Evolutionary conservation across 64 coral and sea anemone genomes (phyloP), one percentile per base, ranked within the genome.

Genomic region (Stichodactyla mertensii): DNA sequence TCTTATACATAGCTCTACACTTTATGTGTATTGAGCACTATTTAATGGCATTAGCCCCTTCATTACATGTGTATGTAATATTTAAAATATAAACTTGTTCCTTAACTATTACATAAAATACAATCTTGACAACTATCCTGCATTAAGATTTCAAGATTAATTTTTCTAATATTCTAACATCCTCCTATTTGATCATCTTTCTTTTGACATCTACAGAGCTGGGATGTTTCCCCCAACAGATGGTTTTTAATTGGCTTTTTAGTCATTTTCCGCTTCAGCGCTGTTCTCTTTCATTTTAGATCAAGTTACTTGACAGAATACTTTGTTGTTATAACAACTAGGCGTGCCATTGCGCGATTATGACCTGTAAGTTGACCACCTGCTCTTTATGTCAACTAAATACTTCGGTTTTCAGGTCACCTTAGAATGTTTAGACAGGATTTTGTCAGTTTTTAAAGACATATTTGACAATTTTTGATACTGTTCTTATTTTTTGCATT

Each of bases 301-400:
- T 58, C 14, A 15, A 27, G 24, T 12, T 31, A 28, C 69, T 31
- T 13, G 23, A 10, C 69, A 12, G 10, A 31, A 74, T 31, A 11
- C 1, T 74, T 74, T 74, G 11, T 74, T 31, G 0, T 74, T 9
- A 11, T 28, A 31, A 3, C 69, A 31, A 3, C 69, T 27, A 74
- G 69, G 69, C 69, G 69, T 74, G 24, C 36, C 24, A 36, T 74
- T 74, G 69, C 69, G 27, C 16, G 69, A 74, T 74, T 74, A 74
- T 74, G 69, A 74, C 69, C 69, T 74, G 69, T 74, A 31, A 74
- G 7, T 4, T 10, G 10, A 11, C 69, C 69, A 74, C 69, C 69
- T 74, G 69, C 16, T 74, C 69, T 74, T n/a, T 31, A 31, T 74
- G 69, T 74, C 69, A 74, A 74, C 69, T 27, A 74, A 31, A 74